Conservation (phyloP, 2,113 vertebrate species). For the Pleuronectes platessa region DNA sequence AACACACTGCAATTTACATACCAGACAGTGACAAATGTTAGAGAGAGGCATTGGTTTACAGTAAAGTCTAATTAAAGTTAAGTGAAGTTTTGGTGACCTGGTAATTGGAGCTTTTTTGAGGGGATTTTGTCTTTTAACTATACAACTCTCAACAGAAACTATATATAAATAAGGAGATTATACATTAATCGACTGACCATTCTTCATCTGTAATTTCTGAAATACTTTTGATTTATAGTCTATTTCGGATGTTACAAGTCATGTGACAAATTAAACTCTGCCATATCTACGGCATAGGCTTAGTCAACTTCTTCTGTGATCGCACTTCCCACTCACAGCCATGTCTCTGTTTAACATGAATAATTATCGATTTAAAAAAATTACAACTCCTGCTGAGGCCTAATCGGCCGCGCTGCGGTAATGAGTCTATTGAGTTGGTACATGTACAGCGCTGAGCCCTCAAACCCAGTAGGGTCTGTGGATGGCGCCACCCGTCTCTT, state of each 20-base stretch:
- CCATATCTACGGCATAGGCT: not conserved
- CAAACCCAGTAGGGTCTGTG: conserved; percentile 87
- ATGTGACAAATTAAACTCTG: not conserved
- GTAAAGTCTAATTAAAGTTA: conserved; percentile 25
- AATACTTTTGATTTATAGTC: no score
- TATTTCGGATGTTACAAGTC: not conserved
- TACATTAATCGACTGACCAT: not conserved
- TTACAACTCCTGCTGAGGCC: conserved; percentile 6
- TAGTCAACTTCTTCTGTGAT: not conserved
- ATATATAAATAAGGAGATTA: not conserved
- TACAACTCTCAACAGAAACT: not conserved
- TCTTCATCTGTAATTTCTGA: not conserved
- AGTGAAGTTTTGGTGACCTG: conserved; percentile 4
- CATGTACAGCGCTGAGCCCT: conserved; percentile 60
- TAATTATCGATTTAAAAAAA: no score
- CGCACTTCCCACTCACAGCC: not conserved
- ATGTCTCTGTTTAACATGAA: no score
- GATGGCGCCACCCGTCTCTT: conserved; percentile 87
- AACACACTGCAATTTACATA: conserved; percentile 55
- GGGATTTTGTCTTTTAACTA: not conserved
- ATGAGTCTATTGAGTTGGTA: conserved; percentile 54
- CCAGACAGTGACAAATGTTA: conserved; percentile 50
- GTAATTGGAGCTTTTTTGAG: conserved; percentile 5
- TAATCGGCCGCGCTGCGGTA: conserved; percentile 29
- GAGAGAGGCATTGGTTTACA: conserved; percentile 31